These are phyloP conservation scores for Anolis sagrei DNA, from an alignment of 2,113 vertebrate genomes.

Conservation along the genomic window DNA sequence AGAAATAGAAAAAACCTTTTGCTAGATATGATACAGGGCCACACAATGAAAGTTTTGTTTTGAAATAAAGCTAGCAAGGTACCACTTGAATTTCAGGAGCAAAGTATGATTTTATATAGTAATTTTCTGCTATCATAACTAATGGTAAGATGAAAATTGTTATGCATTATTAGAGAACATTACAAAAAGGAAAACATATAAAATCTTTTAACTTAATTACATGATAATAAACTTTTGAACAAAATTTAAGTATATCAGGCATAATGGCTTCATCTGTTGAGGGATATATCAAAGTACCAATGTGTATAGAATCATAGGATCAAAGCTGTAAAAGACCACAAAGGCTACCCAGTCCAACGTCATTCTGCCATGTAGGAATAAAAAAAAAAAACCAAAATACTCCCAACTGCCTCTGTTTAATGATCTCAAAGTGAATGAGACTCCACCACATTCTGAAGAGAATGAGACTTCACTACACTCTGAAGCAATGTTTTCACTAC, in stretches of 20 bases:
- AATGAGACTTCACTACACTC: no score
- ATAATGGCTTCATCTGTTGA: background rate
- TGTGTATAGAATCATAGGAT: background rate
- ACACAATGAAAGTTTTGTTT: background rate
- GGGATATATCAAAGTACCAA: background rate
- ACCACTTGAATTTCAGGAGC: background rate
- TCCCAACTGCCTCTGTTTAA: no score
- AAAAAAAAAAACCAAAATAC: no score
- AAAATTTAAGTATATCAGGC: background rate
- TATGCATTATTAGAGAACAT: background rate
- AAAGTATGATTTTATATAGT: background rate
- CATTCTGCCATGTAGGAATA: no score
- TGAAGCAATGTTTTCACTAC: no score
- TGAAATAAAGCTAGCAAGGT: background rate
- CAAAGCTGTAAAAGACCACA: no score
- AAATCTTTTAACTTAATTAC: background rate
- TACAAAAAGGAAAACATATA: background rate
- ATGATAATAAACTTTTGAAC: background rate
- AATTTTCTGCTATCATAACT: background rate
- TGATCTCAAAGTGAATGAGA: no score
- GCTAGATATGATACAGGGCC: background rate
- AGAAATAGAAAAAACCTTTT: background rate
- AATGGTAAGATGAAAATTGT: background rate
- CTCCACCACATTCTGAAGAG: no score
- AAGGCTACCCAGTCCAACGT: no score